Evolutionary conservation across 1,140 invertebrate genomes (phyloP).

Genomic region (Hyposmocoma kahamanoa): DNA sequence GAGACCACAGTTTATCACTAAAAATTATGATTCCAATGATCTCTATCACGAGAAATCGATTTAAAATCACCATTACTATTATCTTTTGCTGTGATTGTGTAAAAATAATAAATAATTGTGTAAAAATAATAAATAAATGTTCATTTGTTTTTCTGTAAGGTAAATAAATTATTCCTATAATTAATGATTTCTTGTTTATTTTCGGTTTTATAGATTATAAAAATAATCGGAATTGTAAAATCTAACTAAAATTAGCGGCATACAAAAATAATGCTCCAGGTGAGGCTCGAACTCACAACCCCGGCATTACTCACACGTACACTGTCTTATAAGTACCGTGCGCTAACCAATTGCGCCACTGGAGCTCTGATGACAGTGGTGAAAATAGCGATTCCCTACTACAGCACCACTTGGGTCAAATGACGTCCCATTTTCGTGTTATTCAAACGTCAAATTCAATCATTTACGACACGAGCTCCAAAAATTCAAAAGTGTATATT

Average conservation of each 20-base stretch:
- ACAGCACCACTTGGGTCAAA: conserved; percentile 30
- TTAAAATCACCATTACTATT: too few species aligned
- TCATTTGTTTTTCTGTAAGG: background rate
- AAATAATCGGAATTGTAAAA: background rate
- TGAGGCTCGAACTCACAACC: conserved; percentile 98
- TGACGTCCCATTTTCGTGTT: conserved; percentile 32
- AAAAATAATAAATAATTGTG: too few species aligned
- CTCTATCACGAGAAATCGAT: too few species aligned
- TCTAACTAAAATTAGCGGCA: background rate
- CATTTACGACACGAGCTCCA: conserved; percentile 11
- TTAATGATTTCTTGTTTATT: background rate
- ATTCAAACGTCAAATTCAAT: conserved; percentile 28
- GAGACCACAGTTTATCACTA: too few species aligned
- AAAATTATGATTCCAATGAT: too few species aligned
- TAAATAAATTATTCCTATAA: background rate
- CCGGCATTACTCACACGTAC: conserved; percentile 93
- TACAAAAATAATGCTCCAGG: conserved; percentile 82
- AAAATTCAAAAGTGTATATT: conserved; percentile 7
- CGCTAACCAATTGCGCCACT: conserved; percentile 99
- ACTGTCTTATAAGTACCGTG: conserved; percentile 97
- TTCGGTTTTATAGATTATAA: background rate
- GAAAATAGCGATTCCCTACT: conserved; percentile 26
- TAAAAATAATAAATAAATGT: too few species aligned
- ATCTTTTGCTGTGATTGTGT: conserved; percentile 1
- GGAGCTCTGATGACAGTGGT: conserved; percentile 73